phyloP scores from a whole-genome alignment of 2,797 vertebrate genomes.

The Hydrocynus forskahlii region DNA sequence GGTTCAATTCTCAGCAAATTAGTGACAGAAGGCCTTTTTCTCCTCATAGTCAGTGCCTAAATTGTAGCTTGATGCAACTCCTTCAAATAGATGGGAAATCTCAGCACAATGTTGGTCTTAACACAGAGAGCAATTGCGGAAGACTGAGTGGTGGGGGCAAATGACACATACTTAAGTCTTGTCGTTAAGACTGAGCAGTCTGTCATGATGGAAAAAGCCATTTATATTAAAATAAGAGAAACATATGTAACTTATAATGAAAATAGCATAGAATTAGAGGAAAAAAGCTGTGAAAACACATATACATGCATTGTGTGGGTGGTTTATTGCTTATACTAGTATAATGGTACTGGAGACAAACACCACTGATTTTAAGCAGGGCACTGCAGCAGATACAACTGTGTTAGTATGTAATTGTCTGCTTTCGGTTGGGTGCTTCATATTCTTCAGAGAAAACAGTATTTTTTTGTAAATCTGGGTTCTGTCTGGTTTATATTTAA shows the following conservation, averaged over 20 bases:
- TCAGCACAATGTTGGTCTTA: slow-evolving; percentile 21
- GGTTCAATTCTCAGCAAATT: slow-evolving; percentile 53
- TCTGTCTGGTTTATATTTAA: no score
- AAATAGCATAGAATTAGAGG: slow-evolving; percentile 41
- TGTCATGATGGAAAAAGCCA: not conserved
- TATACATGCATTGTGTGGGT: slow-evolving; percentile 1
- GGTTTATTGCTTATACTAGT: no score
- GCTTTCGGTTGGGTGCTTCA: not conserved
- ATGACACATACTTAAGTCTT: not conserved
- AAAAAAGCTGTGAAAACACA: slow-evolving; percentile 56
- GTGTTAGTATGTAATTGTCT: no score
- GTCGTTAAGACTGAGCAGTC: slow-evolving; percentile 1
- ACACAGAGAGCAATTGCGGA: not conserved
- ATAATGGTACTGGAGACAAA: no score
- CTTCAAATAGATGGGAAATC: not conserved
- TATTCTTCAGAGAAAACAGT: not conserved
- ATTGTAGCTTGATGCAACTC: slow-evolving; percentile 26
- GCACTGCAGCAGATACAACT: no score
- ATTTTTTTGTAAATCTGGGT: no score
- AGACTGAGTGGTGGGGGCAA: not conserved
- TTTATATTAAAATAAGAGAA: not conserved
- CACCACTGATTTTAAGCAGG: no score
- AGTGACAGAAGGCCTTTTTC: slow-evolving; percentile 30
- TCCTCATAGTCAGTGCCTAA: slow-evolving; percentile 7
- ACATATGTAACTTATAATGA: not conserved